A percentile compares a stretch with the other conserved stretches of the same genome.
These are phyloP conservation scores for Dryococelus australis DNA, from an alignment of 2,888 invertebrate species.

Conservation along the genomic window DNA sequence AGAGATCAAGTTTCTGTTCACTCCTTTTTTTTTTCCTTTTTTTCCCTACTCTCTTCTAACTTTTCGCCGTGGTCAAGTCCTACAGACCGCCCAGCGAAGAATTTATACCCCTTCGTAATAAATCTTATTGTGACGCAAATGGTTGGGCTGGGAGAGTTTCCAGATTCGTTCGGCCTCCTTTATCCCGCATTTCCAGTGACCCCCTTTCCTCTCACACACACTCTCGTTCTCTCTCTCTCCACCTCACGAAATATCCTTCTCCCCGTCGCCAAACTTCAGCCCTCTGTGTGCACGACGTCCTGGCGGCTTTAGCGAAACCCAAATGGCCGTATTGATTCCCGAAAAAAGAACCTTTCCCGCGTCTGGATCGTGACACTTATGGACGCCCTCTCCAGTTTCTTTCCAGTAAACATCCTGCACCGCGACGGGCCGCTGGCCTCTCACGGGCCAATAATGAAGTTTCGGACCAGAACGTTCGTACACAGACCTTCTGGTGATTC, in stretches of 20 bases:
- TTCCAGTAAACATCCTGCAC: too few relatives aligned
- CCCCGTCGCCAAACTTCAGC: neutral
- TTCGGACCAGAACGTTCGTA: too few relatives aligned
- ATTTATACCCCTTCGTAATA: conserved; percentile 2
- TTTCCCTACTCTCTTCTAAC: neutral
- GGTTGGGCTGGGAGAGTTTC: neutral
- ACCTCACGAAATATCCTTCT: neutral
- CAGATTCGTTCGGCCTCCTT: conserved; percentile 16
- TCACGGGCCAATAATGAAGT: too few relatives aligned
- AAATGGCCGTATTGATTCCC: neutral
- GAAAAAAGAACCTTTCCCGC: neutral
- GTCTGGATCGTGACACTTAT: neutral
- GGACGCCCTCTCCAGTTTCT: too few relatives aligned
- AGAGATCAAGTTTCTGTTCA: neutral
- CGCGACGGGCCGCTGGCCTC: too few relatives aligned
- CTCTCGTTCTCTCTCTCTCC: neutral
- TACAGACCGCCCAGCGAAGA: neutral
- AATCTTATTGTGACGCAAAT: conserved; percentile 16
- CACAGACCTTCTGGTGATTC: too few relatives aligned
- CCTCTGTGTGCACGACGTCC: neutral
- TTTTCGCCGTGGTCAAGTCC: conserved; percentile 2
- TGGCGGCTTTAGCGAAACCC: neutral
- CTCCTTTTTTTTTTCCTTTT: neutral
- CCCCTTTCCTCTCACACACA: neutral
- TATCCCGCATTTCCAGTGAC: neutral